These are phyloP conservation scores for Anoplius nigerrimus DNA, from an alignment of 2,888 invertebrate species.

Conservation along the genomic window DNA sequence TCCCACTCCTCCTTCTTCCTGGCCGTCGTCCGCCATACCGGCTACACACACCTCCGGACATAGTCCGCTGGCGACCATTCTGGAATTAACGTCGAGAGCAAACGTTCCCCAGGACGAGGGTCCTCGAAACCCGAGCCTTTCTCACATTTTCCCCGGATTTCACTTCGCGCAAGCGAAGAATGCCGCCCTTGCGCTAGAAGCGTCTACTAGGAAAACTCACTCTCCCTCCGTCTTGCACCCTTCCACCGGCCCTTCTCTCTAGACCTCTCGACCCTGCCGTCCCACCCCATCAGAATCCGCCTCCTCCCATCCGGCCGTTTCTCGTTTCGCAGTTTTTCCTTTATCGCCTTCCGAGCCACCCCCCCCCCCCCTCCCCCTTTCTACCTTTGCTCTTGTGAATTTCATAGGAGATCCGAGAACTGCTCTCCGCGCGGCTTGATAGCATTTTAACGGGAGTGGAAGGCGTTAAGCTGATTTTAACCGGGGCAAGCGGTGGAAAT, in stretches of 20 bases:
- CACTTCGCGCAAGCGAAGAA: conserved; percentile 26
- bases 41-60: conserved; percentile 7
- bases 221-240: background rate
- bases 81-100: conserved; percentile 49
- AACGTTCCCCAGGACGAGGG: conserved; percentile 37
- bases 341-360: background rate
- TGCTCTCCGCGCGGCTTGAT: background rate
- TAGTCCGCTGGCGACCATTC: conserved; percentile 21
- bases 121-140: conserved; percentile 35
- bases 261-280: background rate
- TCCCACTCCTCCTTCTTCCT: conserved; percentile 12
- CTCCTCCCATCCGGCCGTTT: background rate
- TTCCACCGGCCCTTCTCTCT: background rate
- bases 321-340: background rate
- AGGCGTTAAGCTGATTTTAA: background rate
- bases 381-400: background rate
- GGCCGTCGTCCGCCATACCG: conserved; percentile 6
- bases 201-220: conserved; percentile 23
- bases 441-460: conserved; percentile 1
- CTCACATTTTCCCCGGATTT: conserved; percentile 42
- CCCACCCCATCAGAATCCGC: background rate
- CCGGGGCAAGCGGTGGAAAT: too few relatives aligned
- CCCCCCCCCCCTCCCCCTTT: background rate
- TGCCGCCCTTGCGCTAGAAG: conserved; percentile 19
- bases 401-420: background rate